Conservation (phyloP, 2,113 vertebrate species). For the Limnothrissa miodon region DNA sequence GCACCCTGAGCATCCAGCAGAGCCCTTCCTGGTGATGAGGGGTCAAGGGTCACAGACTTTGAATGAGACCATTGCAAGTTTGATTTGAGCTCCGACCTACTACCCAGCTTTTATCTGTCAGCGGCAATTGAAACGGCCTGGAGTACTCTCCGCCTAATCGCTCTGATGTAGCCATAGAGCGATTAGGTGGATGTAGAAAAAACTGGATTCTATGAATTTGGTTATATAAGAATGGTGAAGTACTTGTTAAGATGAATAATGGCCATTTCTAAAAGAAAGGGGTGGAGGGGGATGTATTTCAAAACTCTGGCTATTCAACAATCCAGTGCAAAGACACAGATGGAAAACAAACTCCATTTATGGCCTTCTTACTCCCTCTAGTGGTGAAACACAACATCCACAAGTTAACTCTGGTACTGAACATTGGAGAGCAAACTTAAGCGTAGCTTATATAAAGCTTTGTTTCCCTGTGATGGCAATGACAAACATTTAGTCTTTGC, state of each 20-base stretch:
- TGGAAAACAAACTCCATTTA: not conserved
- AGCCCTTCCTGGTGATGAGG: constrained; percentile 45
- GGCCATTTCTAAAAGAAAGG: not conserved
- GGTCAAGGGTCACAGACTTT: constrained; percentile 57
- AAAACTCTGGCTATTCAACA: not conserved
- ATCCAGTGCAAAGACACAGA: not conserved
- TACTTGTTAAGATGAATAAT: not conserved
- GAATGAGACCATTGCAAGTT: constrained; percentile 37
- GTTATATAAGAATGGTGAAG: not conserved
- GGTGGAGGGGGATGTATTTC: not conserved
- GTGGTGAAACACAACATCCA: not conserved
- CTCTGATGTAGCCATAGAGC: not conserved
- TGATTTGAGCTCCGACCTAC: constrained; percentile 38
- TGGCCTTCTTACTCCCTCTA: not conserved
- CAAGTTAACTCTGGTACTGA: not conserved
- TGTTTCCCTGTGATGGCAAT: not conserved
- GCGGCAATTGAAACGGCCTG: not conserved
- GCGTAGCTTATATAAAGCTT: not conserved
- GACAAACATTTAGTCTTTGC: too few relatives aligned
- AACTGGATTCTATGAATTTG: not conserved
- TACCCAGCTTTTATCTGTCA: constrained; percentile 25
- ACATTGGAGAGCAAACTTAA: not conserved
- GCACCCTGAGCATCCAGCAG: constrained; percentile 49
- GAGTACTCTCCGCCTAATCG: not conserved
- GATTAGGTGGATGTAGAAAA: too few relatives aligned